Evolutionary conservation across 1,140 invertebrate species (phyloP), one percentile per base, ranked within the genome.

Genomic region (Psilanteris sp.): DNA sequence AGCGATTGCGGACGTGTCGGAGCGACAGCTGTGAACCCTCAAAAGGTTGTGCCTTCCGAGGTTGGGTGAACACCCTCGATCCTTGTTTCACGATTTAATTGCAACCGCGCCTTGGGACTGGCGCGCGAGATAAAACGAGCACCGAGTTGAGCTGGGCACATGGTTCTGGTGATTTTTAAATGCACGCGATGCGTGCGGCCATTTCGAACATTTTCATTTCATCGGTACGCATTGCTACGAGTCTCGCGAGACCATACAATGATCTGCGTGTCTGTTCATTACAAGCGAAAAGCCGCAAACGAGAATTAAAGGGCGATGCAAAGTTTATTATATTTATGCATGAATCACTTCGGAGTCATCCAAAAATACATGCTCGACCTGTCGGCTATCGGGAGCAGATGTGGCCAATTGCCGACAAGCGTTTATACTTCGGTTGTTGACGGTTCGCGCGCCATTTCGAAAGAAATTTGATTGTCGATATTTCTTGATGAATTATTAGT

Each of bases 21-120:
- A 68, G 67, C 74, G 79, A 82, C 81, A 81, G 81, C 78, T 83
- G 81, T 54, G 77, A 72, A 79, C 75, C 77, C 76, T 77, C 48
- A 44, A 52, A 70, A 76, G 73, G 52, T 62, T 62, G 36, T 59
- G 66, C 48, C 57, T 57, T 72, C 46, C 37, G 66, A 68, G 79
- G 50, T 73, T 52, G 59, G 74, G 32, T 76, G 71, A 59, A 16
- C 73, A 80, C 78, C 79, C 77, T 75, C 76, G 67, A 66, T 70
- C 76, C 67, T 83, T 81, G 80, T 81, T 81, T 78, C 75, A 79
- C 74, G 68, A 81, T 82, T 81, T 83, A 83, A 83, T 82, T 82
- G 80, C 80, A 71, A 64, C 26, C 48, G 71, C 61, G 77, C 71
- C 76, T 73, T 77, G 76, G 81, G 78, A 79, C 52, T 37, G 41